Evolutionary conservation across 1,140 invertebrate genomes (phyloP), one percentile per base, ranked within the genome.

Genomic region (Amphibalanus amphitrite): DNA sequence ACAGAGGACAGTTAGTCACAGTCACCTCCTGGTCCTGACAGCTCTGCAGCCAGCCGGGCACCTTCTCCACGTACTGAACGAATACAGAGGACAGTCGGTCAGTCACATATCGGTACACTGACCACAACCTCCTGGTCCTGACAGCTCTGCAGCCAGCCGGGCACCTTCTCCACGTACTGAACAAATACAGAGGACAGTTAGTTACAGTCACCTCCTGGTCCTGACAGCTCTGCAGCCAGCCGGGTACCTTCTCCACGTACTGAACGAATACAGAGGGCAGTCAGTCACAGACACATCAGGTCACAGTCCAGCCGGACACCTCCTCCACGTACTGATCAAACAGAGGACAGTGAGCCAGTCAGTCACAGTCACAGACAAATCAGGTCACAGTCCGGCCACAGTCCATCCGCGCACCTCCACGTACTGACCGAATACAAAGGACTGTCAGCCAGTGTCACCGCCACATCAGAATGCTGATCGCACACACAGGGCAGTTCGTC

Each of bases 221-320:
- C 77, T 92, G 89, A 79, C 92, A 95, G 67, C 91, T 90, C 75
- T 90, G 87, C 76, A 90, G 91, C 94, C 94, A 97, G 0, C 87
- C 87, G 64, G 89, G 83, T 47, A 97, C 92, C 77, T 91, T 95
- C 74, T 92, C 90, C 68, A 95, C 91, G 81, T 97, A 97, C 85
- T 87, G 79, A 38, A 81, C n/a, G n/a, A n/a, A n/a, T n/a, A n/a
- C n/a, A n/a, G n/a, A n/a, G n/a, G n/a, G n/a, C n/a, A n/a, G n/a
- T n/a, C n/a, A n/a, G n/a, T n/a, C n/a, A n/a, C n/a, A n/a, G n/a
- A n/a, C 71, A 95, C 86, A 73, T 88, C 30, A 85, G 81, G 69
- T 87, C 85, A 79, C 92, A 95, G 67, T 91, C 94, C 94, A 97
- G 0, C 87, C 87, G 64, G 89, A 83, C 47, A 97, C 92, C 77